Evolutionary conservation across 1,140 invertebrate genomes (phyloP).

Genomic region (Papilio machaon): DNA sequence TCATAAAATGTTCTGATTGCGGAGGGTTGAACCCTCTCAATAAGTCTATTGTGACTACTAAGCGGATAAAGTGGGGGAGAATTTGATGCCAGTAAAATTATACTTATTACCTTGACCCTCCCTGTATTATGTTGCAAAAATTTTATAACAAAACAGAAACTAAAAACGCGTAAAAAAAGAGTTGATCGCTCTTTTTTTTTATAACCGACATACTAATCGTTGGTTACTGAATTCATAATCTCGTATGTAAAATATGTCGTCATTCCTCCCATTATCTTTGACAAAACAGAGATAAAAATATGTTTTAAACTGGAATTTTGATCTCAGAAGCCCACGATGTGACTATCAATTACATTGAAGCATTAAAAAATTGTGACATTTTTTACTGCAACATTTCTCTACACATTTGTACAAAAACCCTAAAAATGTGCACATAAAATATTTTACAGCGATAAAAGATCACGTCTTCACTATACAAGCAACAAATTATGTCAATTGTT

Average conservation of each 20-base stretch:
- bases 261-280: no score
- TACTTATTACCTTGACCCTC: neutral
- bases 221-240: no score
- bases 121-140: neutral
- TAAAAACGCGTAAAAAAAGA: no score
- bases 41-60: conserved; percentile 21
- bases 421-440: conserved; percentile 5
- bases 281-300: no score
- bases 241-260: no score
- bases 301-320: neutral
- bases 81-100: conserved; percentile 12
- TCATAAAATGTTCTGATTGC: neutral
- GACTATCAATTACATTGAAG: neutral
- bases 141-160: no score
- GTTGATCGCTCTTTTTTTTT: no score
- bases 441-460: neutral
- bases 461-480: neutral
- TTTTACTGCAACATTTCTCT: neutral
- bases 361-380: neutral
- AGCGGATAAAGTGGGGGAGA: conserved; percentile 29
- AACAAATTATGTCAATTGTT: neutral
- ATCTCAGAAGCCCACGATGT: no score
- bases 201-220: no score
- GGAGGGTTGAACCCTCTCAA: conserved; percentile 32
- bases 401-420: neutral